phyloP scores from a whole-genome alignment of 2,797 vertebrate genomes.

The Tenualosa ilisha region DNA sequence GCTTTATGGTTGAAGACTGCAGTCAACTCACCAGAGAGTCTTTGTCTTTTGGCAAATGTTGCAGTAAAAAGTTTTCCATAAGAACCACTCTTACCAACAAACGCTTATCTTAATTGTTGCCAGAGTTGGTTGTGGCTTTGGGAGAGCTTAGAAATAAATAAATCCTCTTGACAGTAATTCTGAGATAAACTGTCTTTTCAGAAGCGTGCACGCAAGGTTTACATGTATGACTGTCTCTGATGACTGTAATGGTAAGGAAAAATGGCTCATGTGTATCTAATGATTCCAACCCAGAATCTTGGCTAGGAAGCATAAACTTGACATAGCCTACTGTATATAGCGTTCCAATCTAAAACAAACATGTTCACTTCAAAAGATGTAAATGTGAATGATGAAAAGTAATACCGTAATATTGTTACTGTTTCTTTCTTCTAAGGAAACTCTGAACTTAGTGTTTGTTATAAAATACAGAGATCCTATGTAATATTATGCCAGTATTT shows the following conservation, averaged over 20 bases:
- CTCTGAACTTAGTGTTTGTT: not conserved
- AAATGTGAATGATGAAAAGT: constrained; percentile 22
- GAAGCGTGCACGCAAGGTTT: not conserved
- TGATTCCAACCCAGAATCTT: not conserved
- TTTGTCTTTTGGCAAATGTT: constrained; percentile 36
- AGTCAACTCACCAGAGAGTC: constrained; percentile 27
- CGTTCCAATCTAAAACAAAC: too few relatives aligned
- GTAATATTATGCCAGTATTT: not conserved
- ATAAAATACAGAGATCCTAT: not conserved
- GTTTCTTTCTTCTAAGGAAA: not conserved
- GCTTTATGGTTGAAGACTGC: not conserved
- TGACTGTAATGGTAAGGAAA: not conserved
- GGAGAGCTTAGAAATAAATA: constrained; percentile 53
- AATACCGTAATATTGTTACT: not conserved
- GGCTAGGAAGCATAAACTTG: not conserved
- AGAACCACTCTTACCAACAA: constrained; percentile 68
- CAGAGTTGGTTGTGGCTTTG: constrained; percentile 57
- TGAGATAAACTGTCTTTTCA: constrained; percentile 38
- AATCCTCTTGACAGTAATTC: constrained; percentile 45
- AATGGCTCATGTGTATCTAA: not conserved
- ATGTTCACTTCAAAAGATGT: too few relatives aligned
- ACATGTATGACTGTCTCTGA: not conserved
- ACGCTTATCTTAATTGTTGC: constrained; percentile 67
- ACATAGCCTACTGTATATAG: not conserved
- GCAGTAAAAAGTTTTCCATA: constrained; percentile 53